Percentiles rank a stretch among this genome's conserved stretches.
phyloP scores from a whole-genome alignment of 2,113 vertebrate genomes.

The Larimichthys polyactis region DNA sequence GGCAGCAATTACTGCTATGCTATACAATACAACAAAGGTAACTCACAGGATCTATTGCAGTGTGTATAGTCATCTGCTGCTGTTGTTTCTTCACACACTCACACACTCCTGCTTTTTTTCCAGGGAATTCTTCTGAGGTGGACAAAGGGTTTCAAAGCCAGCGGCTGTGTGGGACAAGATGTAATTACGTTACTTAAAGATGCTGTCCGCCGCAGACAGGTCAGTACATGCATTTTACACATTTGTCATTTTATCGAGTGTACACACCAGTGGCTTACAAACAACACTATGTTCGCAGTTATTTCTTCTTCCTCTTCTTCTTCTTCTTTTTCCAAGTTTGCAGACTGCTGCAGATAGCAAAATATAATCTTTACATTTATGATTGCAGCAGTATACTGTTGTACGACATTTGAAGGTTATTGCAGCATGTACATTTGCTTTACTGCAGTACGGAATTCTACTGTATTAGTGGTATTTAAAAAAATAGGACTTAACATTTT shows the following conservation, averaged over 20 bases:
- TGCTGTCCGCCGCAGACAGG: constrained; percentile 90
- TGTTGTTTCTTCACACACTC: neutral
- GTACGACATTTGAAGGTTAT: too few relatives aligned
- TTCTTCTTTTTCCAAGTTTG: too few relatives aligned
- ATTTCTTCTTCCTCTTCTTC: too few relatives aligned
- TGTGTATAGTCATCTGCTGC: neutral
- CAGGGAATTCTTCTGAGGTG: constrained; percentile 95
- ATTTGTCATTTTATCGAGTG: neutral
- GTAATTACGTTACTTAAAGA: constrained; percentile 93
- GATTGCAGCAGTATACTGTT: too few relatives aligned
- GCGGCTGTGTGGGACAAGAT: constrained; percentile 92
- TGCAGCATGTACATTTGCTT: neutral
- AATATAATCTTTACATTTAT: too few relatives aligned
- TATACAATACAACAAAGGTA: neutral
- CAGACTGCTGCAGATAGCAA: too few relatives aligned
- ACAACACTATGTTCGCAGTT: neutral
- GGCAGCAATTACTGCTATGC: neutral
- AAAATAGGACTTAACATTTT: too few relatives aligned
- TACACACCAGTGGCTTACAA: neutral
- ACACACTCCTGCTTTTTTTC: constrained; percentile 19
- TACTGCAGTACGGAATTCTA: too few relatives aligned
- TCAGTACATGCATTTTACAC: constrained; percentile 52
- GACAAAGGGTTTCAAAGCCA: constrained; percentile 97
- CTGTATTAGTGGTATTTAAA: too few relatives aligned
- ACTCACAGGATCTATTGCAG: neutral